Percentiles rank a stretch among this genome's conserved stretches.
Conservation (phyloP, 2,113 vertebrate genomes). For the Camelus bactrianus region DNA sequence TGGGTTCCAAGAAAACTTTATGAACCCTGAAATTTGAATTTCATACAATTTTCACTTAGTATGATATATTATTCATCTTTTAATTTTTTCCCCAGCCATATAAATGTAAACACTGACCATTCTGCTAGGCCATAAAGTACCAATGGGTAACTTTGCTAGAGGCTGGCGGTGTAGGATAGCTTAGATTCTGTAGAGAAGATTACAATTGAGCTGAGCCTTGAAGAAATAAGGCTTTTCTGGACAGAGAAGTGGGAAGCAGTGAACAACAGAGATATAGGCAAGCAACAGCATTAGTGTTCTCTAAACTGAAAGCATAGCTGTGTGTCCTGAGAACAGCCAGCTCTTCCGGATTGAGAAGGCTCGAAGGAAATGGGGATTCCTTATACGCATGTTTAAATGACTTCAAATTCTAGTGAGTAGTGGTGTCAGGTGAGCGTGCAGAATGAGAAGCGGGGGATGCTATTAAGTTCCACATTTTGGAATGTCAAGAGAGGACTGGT, state of each 20-base stretch:
- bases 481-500: conserved; percentile 43
- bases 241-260: neutral
- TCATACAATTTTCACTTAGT: neutral
- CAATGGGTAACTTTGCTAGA: neutral
- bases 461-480: conserved; percentile 50
- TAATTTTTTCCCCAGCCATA: neutral
- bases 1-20: neutral
- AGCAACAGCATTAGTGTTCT: neutral
- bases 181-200: neutral
- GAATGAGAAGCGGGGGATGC: neutral
- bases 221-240: conserved; percentile 23
- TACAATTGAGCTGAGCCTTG: neutral
- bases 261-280: neutral
- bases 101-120: neutral
- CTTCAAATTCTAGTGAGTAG: conserved; percentile 26
- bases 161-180: neutral
- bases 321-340: neutral
- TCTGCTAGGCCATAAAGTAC: neutral
- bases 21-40: conserved; percentile 20
- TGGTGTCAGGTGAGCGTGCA: neutral
- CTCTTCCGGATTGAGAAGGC: neutral
- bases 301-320: neutral
- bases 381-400: neutral
- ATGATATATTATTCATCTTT: neutral
- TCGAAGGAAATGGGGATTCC: neutral